Base-by-base conservation (phyloP, 2,888 invertebrate genomes). In the Mystacides longicornis region DNA sequence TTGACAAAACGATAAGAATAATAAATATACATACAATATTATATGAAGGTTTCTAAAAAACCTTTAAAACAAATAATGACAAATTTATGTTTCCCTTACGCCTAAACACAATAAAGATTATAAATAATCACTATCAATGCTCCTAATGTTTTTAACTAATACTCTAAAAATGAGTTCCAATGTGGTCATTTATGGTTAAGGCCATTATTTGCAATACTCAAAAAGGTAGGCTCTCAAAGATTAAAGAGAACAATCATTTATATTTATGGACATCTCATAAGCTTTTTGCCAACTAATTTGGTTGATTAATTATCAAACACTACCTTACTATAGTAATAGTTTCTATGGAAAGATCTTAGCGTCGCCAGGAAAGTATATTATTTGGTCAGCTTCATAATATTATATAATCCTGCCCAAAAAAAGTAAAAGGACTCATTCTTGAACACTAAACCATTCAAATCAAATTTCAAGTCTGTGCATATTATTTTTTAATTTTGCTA, bases 11-110 rank as follows among this genome's bases (percentile, higher is more conserved):
- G 16, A 37, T 37, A 37, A 37, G 14, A 37, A 37, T 14, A 37
- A 37, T 52, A 51, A 59, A 56, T 56, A 60, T 55, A 52, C 46
- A 58, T 57, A 58, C 54, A 48, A 54, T 54, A 55, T 57, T 48
- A 16, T n/a, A 37, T n/a, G 14, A 3, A 52, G 58, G 60, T 60
- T 60, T 60, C 60, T 60, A 37, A n/a, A 22, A 60, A 60, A 58
- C 58, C 60, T 53, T 57, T 56, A 51, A 58, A 58, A 52, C 55
- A 54, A 58, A 56, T 51, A 60, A 27, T 27, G 5, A 7, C 11
- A 37, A 37, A 37, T 37, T n/a, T n/a, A n/a, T n/a, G n/a, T n/a
- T 54, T 58, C 58, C 52, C 56, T 57, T 60, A 60, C 58, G 37
- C 14, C 60, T 60, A 60, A 52, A 22, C 54, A 49, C 56, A 58